Evolutionary conservation across 2,888 invertebrate species (phyloP).

Genomic region (Iphiclides podalirius): DNA sequence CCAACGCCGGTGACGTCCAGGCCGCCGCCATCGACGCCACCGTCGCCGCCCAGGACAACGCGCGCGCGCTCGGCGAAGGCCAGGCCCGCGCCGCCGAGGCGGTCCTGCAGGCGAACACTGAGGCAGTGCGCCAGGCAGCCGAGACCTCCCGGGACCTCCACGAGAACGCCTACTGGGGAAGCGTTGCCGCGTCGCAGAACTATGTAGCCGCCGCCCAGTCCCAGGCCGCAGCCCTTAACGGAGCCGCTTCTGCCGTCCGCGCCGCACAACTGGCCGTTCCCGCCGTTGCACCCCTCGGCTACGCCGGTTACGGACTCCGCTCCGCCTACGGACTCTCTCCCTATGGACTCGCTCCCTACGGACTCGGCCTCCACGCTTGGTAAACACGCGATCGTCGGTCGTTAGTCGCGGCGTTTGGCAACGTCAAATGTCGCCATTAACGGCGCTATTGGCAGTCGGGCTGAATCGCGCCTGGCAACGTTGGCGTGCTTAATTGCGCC

Average conservation of each 20-base stretch:
- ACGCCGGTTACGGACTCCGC: conserved; percentile 33
- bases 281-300: conserved; percentile 32
- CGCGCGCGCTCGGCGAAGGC: conserved; percentile 57
- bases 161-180: conserved; percentile 71
- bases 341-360: conserved; percentile 25
- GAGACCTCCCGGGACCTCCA: conserved; percentile 62
- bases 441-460: neutral
- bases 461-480: neutral
- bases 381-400: conserved; percentile 39
- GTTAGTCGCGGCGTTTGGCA: neutral
- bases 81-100: conserved; percentile 65
- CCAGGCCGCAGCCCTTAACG: conserved; percentile 62
- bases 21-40: conserved; percentile 69
- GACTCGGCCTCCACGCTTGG: conserved; percentile 49
- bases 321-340: conserved; percentile 29
- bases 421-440: conserved; percentile 24
- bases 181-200: conserved; percentile 64
- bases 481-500: neutral
- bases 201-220: conserved; percentile 68
- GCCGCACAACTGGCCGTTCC: conserved; percentile 37
- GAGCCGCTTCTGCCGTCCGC: conserved; percentile 47
- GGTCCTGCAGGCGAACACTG: conserved; percentile 59
- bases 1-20: conserved; percentile 67
- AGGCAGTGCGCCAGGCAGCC: conserved; percentile 57
- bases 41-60: conserved; percentile 60